phyloP scores from a whole-genome alignment of 2,797 vertebrate genomes.

The Melanotaenia boesemani region DNA sequence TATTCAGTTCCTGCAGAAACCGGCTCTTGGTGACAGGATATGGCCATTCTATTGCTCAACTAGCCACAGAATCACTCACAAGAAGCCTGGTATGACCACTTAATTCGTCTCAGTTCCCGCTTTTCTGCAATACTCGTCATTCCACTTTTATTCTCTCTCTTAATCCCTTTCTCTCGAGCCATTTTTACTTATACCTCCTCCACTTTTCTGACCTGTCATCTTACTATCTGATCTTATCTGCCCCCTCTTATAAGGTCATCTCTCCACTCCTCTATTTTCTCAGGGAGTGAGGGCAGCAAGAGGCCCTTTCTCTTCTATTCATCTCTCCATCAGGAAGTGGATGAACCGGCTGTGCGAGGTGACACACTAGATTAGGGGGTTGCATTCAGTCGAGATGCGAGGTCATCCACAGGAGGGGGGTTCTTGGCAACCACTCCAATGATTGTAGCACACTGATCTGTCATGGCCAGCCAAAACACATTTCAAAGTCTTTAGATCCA shows the following conservation, averaged over 20 bases:
- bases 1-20: conserved; percentile 11
- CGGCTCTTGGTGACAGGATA: conserved; percentile 47
- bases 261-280: conserved; percentile 59
- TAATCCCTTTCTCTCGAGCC: conserved; percentile 31
- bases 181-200: conserved; percentile 33
- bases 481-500: conserved; percentile 70
- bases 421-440: conserved; percentile 53
- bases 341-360: conserved; percentile 69
- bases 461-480: conserved; percentile 69
- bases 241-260: conserved; percentile 77
- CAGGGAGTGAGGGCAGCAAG: conserved; percentile 46
- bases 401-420: conserved; percentile 63
- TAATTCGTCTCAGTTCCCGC: conserved; percentile 62
- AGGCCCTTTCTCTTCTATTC: conserved; percentile 64
- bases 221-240: conserved; percentile 74
- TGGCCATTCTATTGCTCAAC: conserved; percentile 52
- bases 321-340: conserved; percentile 62
- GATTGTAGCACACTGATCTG: conserved; percentile 68
- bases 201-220: conserved; percentile 74
- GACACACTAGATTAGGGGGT: conserved; percentile 75
- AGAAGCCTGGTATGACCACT: conserved; percentile 55
- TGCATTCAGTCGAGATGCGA: conserved; percentile 61
- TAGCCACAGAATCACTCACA: conserved; percentile 26
- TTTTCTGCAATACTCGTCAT: conserved; percentile 44
- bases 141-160: conserved; percentile 5